A percentile compares a stretch with the other conserved stretches of the same genome.
Conservation (phyloP, 2,113 vertebrate species). For the Sinocyclocheilus anshuiensis region DNA sequence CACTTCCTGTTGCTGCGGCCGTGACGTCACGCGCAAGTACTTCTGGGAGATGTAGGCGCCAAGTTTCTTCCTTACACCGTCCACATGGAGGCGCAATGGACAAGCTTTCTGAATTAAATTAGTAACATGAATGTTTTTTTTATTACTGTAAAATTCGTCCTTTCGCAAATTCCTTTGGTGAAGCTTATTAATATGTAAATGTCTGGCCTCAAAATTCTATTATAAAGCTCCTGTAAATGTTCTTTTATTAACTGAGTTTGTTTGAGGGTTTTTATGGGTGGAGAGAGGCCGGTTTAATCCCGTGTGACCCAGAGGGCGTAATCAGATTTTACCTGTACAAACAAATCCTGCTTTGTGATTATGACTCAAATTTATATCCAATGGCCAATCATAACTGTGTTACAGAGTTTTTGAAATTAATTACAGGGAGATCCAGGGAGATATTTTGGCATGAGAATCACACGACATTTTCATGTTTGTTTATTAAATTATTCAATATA, state of each 20-base stretch:
- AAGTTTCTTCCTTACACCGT: background rate
- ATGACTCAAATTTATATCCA: conserved; percentile 6
- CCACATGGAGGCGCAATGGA: conserved; percentile 23
- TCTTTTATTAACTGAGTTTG: background rate
- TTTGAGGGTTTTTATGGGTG: background rate
- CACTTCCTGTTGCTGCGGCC: conserved; percentile 47
- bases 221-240: background rate
- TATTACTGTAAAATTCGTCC: background rate
- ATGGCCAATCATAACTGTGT: background rate
- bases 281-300: background rate
- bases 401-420: too few relatives aligned
- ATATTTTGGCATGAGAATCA: too few relatives aligned
- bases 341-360: conserved; percentile 40
- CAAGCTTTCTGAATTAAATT: background rate
- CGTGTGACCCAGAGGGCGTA: conserved; percentile 32
- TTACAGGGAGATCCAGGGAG: too few relatives aligned
- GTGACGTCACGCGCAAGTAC: conserved; percentile 16
- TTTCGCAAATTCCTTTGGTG: background rate
- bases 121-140: background rate
- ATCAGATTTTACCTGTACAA: conserved; percentile 45
- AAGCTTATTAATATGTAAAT: background rate
- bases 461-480: too few relatives aligned
- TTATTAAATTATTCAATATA: background rate
- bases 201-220: background rate
- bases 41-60: conserved; percentile 38